These are phyloP conservation scores for Borostomias antarcticus DNA, from an alignment of 2,797 vertebrate genomes.

Conservation along the genomic window DNA sequence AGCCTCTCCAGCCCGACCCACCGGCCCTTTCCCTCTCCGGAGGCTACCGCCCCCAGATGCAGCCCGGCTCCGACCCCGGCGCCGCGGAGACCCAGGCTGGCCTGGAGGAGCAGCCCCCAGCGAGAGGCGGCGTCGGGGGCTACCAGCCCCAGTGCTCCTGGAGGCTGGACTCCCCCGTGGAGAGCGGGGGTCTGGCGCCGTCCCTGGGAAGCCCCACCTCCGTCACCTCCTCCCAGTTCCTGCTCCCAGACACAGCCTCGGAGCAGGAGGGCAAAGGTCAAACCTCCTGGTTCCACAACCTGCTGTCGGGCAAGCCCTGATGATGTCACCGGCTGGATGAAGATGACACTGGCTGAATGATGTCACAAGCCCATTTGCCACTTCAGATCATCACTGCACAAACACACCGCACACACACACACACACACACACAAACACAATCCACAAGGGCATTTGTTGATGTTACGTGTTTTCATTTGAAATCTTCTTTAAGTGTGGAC, in stretches of 20 bases:
- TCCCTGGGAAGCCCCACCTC: constrained; percentile 93
- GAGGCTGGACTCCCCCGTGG: constrained; percentile 79
- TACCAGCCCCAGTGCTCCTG: constrained; percentile 91
- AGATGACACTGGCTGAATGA: background rate
- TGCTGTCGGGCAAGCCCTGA: constrained; percentile 70
- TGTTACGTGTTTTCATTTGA: background rate
- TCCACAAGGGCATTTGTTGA: constrained; percentile 5
- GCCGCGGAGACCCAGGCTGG: constrained; percentile 62
- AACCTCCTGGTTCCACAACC: constrained; percentile 76
- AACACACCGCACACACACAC: background rate
- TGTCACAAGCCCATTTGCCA: background rate
- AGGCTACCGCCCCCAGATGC: constrained; percentile 74
- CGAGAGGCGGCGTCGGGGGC: constrained; percentile 60
- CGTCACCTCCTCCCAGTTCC: constrained; percentile 91
- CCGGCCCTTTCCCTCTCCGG: constrained; percentile 31
- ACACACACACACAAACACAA: constrained; percentile 1
- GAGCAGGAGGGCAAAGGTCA: constrained; percentile 71
- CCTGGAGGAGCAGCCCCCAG: constrained; percentile 30
- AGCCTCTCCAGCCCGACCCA: constrained; percentile 29
- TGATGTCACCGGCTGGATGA: constrained; percentile 14
- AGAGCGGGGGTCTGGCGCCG: constrained; percentile 58
- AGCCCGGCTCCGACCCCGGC: constrained; percentile 66
- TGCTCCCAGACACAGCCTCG: constrained; percentile 80
- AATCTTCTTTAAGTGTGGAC: background rate
- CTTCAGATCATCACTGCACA: background rate